Percentiles rank a stretch among this genome's conserved stretches.
Evolutionary conservation across 2,797 vertebrate species (phyloP).

Genomic region (Erithacus rubecula): DNA sequence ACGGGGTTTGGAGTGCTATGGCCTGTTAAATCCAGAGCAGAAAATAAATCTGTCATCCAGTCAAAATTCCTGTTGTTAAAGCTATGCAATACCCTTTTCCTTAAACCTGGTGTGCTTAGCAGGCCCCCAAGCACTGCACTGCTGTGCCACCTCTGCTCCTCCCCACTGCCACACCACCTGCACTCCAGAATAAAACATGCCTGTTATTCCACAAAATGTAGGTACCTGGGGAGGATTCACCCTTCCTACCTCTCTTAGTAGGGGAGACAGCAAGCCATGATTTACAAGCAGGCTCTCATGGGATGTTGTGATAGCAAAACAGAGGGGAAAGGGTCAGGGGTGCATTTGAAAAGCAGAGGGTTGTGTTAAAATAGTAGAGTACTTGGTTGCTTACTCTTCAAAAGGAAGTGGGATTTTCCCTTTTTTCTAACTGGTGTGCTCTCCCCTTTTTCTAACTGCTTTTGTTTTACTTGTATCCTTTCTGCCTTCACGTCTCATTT

Average conservation of each 20-base stretch:
- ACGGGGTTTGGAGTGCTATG: accelerated
- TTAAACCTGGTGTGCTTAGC: background rate
- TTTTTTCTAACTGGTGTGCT: background rate
- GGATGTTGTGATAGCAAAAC: background rate
- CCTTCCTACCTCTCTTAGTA: background rate
- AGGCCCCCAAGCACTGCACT: background rate
- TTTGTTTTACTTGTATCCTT: background rate
- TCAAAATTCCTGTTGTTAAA: background rate
- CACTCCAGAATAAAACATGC: background rate
- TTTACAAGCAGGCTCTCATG: background rate
- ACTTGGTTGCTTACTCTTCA: background rate
- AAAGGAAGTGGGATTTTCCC: background rate
- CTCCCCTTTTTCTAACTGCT: background rate
- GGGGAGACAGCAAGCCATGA: accelerated
- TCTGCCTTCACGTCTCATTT: background rate
- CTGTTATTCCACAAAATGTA: background rate
- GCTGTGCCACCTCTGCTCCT: background rate
- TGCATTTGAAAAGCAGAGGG: background rate
- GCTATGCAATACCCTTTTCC: background rate
- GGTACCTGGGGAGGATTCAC: background rate
- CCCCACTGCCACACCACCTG: background rate
- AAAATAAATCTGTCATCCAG: background rate
- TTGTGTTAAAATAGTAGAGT: background rate
- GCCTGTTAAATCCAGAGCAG: background rate
- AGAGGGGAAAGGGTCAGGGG: background rate